phyloP scores from a whole-genome alignment of 1,140 invertebrate species.

The Drosophila sucinea region DNA sequence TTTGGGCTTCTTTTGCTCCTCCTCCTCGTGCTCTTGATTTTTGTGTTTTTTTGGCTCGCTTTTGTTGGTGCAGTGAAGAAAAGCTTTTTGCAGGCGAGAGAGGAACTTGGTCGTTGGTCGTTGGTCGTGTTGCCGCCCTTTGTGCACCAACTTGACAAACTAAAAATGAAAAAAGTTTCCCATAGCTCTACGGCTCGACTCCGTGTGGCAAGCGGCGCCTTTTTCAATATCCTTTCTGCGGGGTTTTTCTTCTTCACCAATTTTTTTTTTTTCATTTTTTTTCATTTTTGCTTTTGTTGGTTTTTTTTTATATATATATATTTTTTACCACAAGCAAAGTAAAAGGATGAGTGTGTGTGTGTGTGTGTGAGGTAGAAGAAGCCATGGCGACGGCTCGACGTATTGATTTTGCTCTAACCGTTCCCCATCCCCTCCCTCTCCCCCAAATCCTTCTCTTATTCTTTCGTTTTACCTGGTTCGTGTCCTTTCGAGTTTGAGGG shows the following conservation, averaged over 20 bases:
- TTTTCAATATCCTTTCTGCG: conserved; percentile 71
- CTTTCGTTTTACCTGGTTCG: background rate
- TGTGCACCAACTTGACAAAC: conserved; percentile 78
- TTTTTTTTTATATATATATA: conserved; percentile 6
- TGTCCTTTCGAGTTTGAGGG: background rate
- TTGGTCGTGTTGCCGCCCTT: conserved; percentile 47
- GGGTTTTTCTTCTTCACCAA: background rate
- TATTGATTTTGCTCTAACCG: conserved; percentile 63
- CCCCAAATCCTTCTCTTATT: background rate
- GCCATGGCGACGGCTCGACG: conserved; percentile 63
- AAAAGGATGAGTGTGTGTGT: background rate
- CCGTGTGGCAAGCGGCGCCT: conserved; percentile 71
- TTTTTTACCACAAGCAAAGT: conserved; percentile 34
- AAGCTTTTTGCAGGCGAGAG: conserved; percentile 39
- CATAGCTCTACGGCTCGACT: conserved; percentile 27
- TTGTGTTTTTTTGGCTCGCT: conserved; percentile 31
- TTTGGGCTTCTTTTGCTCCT: conserved; percentile 24
- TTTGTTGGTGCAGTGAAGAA: conserved; percentile 68
- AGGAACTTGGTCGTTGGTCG: conserved; percentile 53
- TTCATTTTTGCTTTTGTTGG: background rate
- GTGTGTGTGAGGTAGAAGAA: conserved; percentile 26
- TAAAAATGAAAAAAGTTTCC: conserved; percentile 80
- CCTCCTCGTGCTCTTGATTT: background rate
- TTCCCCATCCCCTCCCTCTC: background rate
- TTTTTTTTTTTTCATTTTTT: background rate